Percentiles rank a stretch among this genome's conserved stretches.
Conservation (phyloP, 2,113 vertebrate genomes). For the Ceuthmochares aereus region DNA sequence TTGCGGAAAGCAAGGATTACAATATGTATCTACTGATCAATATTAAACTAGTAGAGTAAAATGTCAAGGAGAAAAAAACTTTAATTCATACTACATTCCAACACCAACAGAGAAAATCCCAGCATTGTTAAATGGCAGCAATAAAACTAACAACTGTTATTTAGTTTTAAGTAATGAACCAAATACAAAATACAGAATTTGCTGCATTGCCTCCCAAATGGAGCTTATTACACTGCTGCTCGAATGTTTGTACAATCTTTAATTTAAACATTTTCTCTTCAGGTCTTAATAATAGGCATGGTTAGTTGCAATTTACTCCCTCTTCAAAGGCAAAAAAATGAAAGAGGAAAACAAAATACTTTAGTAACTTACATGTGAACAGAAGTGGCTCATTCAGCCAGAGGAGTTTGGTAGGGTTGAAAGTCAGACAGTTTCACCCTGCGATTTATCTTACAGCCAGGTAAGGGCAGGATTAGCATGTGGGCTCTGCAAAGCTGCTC, state of each 20-base stretch:
- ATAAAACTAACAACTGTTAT: constrained; percentile 71
- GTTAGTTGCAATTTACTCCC: constrained; percentile 55
- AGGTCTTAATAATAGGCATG: constrained; percentile 70
- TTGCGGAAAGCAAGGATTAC: constrained; percentile 43
- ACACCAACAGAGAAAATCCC: constrained; percentile 61
- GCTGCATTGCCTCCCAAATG: constrained; percentile 69
- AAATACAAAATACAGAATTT: constrained; percentile 72
- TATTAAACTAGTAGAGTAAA: constrained; percentile 62
- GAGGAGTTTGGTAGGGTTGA: constrained; percentile 35
- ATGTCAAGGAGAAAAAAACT: constrained; percentile 41
- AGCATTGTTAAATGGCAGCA: constrained; percentile 52
- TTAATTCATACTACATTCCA: constrained; percentile 63
- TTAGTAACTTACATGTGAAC: constrained; percentile 29
- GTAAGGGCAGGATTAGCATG: constrained; percentile 60
- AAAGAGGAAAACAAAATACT: constrained; percentile 53
- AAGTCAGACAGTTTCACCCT: constrained; percentile 57
- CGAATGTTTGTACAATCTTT: constrained; percentile 71
- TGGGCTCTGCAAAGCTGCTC: constrained; percentile 44
- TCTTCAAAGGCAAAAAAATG: constrained; percentile 60
- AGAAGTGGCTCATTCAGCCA: constrained; percentile 53
- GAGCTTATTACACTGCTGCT: constrained; percentile 58
- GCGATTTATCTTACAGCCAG: constrained; percentile 59
- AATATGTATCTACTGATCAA: constrained; percentile 59
- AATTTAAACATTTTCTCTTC: constrained; percentile 77
- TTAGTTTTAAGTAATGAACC: constrained; percentile 80